phyloP scores from a whole-genome alignment of 1,140 invertebrate species.

The Camponotus pennsylvanicus region DNA sequence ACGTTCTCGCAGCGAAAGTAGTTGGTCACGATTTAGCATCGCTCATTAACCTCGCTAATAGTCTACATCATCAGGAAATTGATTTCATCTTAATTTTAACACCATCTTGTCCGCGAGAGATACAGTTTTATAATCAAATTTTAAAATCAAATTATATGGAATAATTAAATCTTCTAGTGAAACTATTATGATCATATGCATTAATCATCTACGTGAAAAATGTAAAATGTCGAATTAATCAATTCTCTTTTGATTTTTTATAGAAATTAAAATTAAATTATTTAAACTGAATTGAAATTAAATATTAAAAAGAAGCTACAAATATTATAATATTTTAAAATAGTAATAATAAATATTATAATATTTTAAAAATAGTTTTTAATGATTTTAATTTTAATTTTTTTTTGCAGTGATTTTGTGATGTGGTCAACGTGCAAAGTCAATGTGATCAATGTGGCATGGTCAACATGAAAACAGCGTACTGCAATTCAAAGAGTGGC shows the following conservation, averaged over 20 bases:
- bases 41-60: conserved; percentile 56
- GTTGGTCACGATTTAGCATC: conserved; percentile 57
- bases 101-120: conserved; percentile 14
- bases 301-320: background rate
- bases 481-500: background rate
- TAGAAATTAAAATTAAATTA: conserved; percentile 5
- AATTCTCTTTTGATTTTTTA: background rate
- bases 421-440: background rate
- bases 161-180: conserved; percentile 29
- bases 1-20: conserved; percentile 32
- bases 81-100: conserved; percentile 46
- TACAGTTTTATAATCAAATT: conserved; percentile 12
- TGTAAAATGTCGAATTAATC: background rate
- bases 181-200: background rate
- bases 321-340: background rate
- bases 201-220: too few relatives aligned
- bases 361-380: conserved; percentile 1
- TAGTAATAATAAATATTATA: too few relatives aligned
- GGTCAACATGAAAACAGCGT: background rate
- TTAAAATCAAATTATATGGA: conserved; percentile 26
- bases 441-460: background rate
- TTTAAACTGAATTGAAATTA: too few relatives aligned
- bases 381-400: too few relatives aligned
- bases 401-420: background rate
- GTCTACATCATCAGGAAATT: conserved; percentile 43